Base-by-base conservation (phyloP, 30 jellyfish, hydroid and myxozoan species). In the Hydractinia symbiolongicarpus region DNA sequence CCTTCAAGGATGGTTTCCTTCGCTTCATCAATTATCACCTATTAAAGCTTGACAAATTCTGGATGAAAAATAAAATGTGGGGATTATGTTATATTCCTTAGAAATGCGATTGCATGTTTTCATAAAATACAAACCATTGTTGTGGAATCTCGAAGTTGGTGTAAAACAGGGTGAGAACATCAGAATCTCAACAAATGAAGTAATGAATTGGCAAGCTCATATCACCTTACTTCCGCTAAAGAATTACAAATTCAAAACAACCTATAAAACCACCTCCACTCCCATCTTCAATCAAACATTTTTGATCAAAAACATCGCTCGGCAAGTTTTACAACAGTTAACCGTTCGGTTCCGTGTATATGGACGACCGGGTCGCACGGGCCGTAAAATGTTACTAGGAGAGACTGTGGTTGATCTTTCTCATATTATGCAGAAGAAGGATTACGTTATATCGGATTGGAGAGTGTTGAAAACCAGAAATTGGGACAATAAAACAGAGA, bases 191-290 rank as follows among this genome's bases (percentile, higher is more conserved):
- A 85, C 80, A 21, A 82, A 78, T 50, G 96, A 82, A 52, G 83
- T 77, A 72, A 60, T 88, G n/a, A 82, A 88, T 55, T 88, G 96
- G 96, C 96, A 88, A 77, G 96, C 79, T 21, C 96, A 88, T 88
- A 79, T 78, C 9, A 77, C 96, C 4, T 76, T 88, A 76, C 83
- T 88, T 61, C 96, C 96, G 7, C 83, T 88, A 72, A 88, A 88
- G 72, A 88, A 88, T 77, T 92, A 88, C 55, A 83, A 92, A 7
- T 88, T 82, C 58, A 88, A 88, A 57, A 88, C 96, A 15, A 81
- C 71, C 66, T 88, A 88, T 78, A 88, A 88, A 21, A 77, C 96
- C 54, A 66, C 96, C 40, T 82, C 96, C 61, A 88, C 96, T 10
- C 96, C 96, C 9, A 81, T 88, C 3, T 88, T 88, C 55, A 88